These are phyloP conservation scores for Lepilemur ruficaudatus DNA, from an alignment of 2,797 vertebrate genomes.

Conservation along the genomic window DNA sequence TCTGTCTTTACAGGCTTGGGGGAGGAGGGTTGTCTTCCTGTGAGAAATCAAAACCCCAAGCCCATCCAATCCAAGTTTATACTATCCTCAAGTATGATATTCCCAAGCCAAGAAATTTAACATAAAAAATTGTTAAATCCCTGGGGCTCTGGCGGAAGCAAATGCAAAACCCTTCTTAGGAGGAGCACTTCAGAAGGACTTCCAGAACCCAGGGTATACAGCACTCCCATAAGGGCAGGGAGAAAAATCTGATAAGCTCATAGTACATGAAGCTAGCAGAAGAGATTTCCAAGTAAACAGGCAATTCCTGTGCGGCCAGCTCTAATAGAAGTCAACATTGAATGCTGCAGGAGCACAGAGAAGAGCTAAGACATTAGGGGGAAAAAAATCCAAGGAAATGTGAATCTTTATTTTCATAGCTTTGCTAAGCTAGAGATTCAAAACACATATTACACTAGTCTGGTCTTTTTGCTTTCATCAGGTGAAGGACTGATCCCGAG, in stretches of 20 bases:
- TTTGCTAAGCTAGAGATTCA: not conserved
- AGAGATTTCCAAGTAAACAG: not conserved
- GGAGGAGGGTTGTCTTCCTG: conserved; percentile 31
- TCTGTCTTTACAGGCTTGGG: conserved; percentile 20
- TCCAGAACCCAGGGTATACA: not conserved
- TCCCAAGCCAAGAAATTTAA: conserved; percentile 51
- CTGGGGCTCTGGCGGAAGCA: conserved; percentile 18
- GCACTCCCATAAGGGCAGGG: not conserved
- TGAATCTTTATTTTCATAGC: not conserved
- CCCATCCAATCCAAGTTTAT: conserved; percentile 40
- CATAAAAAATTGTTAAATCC: conserved; percentile 36
- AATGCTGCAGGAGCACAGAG: not conserved
- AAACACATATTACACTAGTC: not conserved
- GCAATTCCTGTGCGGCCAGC: not conserved
- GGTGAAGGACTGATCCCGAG: conserved; percentile 20
- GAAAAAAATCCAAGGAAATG: conserved; percentile 6
- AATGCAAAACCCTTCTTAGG: not conserved
- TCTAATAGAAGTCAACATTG: not conserved
- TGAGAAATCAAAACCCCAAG: conserved; percentile 63
- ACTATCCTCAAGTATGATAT: not conserved
- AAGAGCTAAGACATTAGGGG: not conserved
- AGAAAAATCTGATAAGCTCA: not conserved
- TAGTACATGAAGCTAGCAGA: not conserved
- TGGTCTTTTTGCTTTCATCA: not conserved
- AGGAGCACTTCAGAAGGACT: not conserved